Evolutionary conservation across 1,140 invertebrate genomes (phyloP), one percentile per base, ranked within the genome.

Genomic region (Melipona quadrifasciata): DNA sequence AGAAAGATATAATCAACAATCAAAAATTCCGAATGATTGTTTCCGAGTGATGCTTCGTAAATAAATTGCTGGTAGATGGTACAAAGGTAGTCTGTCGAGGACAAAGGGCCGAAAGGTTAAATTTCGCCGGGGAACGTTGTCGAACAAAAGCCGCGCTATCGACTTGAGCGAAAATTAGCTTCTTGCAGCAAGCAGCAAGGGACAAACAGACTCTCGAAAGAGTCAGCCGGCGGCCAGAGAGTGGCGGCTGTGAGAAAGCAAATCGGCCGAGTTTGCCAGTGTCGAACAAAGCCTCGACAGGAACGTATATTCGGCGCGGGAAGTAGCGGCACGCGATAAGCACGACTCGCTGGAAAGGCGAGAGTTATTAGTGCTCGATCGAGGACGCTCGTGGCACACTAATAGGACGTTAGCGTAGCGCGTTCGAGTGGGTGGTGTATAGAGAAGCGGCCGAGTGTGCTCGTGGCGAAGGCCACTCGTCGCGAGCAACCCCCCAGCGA

Each of bases 331-430:
- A 72, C 82, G 67, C 67, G 82, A 79, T 84, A 79, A 84, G 67
- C 57, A 34, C 51, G 12, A 11, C 65, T 57, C 16, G 67, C 51
- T 88, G 47, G 72, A 85, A 79, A 72, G 79, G 79, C 79, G 86
- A 86, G 87, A 86, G 85, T 78, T 47, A 47, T 47, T 47, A 47
- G 77, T 88, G 87, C 82, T 82, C 86, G 83, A 89, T 83, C 85
- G 82, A 85, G 85, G 86, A 64, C 34, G 85, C 86, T 90, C 78
- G 80, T 86, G 85, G 74, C 90, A 84, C 89, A 82, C 89, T 91
- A 91, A 91, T 91, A 89, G 39, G 39, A 91, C 79, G 90, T 90
- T 91, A 90, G 79, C 86, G 53, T 83, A 86, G 87, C 78, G 65
- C 74, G 79, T 51, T 67, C 31, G 65, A 67, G 65, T 67, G 19